phyloP scores from a whole-genome alignment of 2,888 invertebrate species.

The Rhodophaea formosa region DNA sequence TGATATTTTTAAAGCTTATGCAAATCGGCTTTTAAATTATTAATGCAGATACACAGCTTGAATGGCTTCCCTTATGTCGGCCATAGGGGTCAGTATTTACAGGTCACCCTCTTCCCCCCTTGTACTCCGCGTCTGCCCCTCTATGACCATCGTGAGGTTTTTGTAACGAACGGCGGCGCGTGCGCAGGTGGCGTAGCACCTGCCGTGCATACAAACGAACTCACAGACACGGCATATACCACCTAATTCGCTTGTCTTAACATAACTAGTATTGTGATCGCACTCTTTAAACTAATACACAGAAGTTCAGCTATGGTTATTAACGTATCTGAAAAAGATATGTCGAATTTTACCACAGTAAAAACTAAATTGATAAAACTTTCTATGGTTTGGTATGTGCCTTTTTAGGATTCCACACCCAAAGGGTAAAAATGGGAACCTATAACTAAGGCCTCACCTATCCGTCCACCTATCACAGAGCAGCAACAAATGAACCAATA shows the following conservation, averaged over 20 bases:
- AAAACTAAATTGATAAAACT: too few relatives aligned
- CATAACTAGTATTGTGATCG: too few relatives aligned
- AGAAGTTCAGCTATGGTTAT: too few relatives aligned
- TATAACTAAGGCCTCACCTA: too few relatives aligned
- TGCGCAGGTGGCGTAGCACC: slow-evolving; percentile 79
- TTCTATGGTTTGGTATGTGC: too few relatives aligned
- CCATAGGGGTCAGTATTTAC: slow-evolving; percentile 38
- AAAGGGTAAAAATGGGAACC: too few relatives aligned
- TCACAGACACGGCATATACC: slow-evolving; percentile 62
- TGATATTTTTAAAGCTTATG: slow-evolving; percentile 17
- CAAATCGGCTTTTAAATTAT: slow-evolving; percentile 45
- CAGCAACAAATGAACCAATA: too few relatives aligned
- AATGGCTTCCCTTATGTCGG: slow-evolving; percentile 62
- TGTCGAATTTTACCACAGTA: too few relatives aligned
- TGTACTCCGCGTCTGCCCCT: slow-evolving; percentile 36
- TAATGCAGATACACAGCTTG: slow-evolving; percentile 42
- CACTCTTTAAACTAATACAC: background rate
- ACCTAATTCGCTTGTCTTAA: slow-evolving; percentile 47
- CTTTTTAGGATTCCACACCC: too few relatives aligned
- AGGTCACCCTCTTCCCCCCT: slow-evolving; percentile 26
- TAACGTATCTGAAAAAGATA: too few relatives aligned
- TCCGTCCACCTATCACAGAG: too few relatives aligned
- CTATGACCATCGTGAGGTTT: slow-evolving; percentile 53
- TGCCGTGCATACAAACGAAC: slow-evolving; percentile 65
- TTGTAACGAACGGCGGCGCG: slow-evolving; percentile 70